Percentiles rank a stretch among this genome's conserved stretches.
phyloP scores from a whole-genome alignment of 2,113 vertebrate species.

The Pelusios castaneus region DNA sequence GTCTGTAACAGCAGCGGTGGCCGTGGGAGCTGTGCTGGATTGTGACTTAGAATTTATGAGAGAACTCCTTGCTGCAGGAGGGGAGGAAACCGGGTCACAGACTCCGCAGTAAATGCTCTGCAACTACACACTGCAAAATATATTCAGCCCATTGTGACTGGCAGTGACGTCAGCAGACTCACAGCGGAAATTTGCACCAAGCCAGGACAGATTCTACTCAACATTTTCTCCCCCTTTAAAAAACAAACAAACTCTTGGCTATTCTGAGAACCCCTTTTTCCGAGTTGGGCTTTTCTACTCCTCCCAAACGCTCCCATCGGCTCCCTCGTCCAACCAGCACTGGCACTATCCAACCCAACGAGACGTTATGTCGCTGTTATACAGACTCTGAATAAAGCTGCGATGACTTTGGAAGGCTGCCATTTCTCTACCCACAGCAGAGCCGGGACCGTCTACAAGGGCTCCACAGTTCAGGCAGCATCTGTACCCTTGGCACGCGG shows the following conservation, averaged over 20 bases:
- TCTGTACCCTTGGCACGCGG: background rate
- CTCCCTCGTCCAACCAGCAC: background rate
- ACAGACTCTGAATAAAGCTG: background rate
- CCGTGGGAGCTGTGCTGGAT: background rate
- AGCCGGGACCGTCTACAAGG: conserved; percentile 42
- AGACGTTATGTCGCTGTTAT: background rate
- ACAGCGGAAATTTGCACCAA: background rate
- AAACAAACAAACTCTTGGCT: background rate
- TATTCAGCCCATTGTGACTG: background rate
- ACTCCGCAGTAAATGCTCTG: background rate
- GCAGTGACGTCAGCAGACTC: background rate
- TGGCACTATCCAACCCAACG: background rate
- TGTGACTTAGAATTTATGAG: background rate
- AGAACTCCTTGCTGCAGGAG: background rate
- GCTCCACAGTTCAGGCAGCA: background rate
- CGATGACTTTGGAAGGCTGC: conserved; percentile 9
- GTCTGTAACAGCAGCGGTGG: background rate
- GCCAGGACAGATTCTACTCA: background rate
- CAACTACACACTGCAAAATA: background rate
- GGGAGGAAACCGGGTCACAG: conserved; percentile 3
- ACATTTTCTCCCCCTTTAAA: background rate
- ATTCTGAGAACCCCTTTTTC: background rate
- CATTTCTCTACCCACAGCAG: conserved; percentile 16
- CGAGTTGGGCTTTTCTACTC: background rate
- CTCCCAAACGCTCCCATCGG: background rate